Evolutionary conservation across 2,113 vertebrate species (phyloP).

Genomic region (Thomomys bottae): DNA sequence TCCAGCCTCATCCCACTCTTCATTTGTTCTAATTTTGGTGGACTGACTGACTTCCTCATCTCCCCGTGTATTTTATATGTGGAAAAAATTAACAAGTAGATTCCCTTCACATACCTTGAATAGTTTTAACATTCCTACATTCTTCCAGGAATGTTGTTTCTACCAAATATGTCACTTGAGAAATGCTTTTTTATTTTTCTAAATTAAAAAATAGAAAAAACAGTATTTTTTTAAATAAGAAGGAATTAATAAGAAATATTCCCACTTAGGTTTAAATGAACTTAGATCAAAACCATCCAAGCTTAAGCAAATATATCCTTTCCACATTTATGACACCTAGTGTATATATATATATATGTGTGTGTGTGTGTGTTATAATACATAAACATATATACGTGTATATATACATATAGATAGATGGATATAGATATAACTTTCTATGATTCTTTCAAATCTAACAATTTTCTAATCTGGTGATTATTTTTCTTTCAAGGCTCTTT

Average conservation of each 20-base stretch:
- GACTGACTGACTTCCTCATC: neutral
- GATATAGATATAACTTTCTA: neutral
- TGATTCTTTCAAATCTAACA: neutral
- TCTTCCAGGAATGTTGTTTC: neutral
- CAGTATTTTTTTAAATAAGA: slow-evolving; percentile 12
- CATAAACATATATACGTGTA: no score
- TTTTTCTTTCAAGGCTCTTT: neutral
- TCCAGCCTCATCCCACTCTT: neutral
- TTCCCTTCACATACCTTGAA: neutral
- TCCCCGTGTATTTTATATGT: neutral
- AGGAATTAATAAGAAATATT: slow-evolving; percentile 20
- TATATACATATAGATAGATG: no score
- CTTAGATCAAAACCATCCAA: neutral
- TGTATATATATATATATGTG: no score
- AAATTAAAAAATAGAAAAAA: slow-evolving; percentile 27
- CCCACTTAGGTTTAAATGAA: slow-evolving; percentile 5
- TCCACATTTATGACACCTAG: neutral
- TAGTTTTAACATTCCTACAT: neutral
- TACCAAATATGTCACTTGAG: slow-evolving; percentile 2
- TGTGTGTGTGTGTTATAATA: no score
- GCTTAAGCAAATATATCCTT: slow-evolving; percentile 17
- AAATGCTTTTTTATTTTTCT: neutral
- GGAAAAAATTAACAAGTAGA: neutral
- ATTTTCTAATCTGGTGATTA: slow-evolving; percentile 4
- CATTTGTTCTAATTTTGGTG: neutral